phyloP scores from a whole-genome alignment of 2,113 vertebrate species.

The Indri indri region DNA sequence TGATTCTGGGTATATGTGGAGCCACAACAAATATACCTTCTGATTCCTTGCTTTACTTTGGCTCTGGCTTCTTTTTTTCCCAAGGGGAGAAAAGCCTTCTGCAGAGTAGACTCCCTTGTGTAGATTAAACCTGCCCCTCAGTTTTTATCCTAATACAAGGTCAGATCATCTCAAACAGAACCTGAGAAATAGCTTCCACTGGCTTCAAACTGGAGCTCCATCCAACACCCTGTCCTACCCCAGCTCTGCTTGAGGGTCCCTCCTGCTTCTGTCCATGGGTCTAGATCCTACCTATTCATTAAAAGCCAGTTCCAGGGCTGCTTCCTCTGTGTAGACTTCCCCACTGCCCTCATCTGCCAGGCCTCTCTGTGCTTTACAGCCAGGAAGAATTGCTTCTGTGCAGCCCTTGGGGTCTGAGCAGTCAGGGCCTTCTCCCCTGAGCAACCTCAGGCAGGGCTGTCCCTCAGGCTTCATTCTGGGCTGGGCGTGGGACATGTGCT shows the following conservation, averaged over 20 bases:
- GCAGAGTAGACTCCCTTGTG: neutral
- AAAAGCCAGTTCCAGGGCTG: neutral
- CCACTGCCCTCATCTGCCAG: neutral
- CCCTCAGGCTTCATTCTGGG: neutral
- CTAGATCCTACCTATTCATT: slow-evolving; percentile 13
- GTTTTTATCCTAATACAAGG: slow-evolving; percentile 17
- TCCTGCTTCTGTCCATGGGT: neutral
- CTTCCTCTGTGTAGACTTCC: neutral
- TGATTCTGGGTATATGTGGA: neutral
- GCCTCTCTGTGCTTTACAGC: neutral
- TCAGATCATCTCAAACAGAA: slow-evolving; percentile 7
- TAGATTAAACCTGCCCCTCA: neutral
- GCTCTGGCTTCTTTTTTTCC: neutral
- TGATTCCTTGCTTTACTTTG: slow-evolving; percentile 19
- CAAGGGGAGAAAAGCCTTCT: neutral
- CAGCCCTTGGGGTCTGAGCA: neutral
- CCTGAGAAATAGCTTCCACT: slow-evolving; percentile 15
- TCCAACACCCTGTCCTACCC: neutral
- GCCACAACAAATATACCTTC: neutral
- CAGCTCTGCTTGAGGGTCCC: neutral
- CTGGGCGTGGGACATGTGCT: neutral
- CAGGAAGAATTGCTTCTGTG: neutral
- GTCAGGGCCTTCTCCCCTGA: neutral
- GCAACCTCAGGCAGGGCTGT: neutral
- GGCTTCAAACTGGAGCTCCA: neutral